Evolutionary conservation across 2,797 vertebrate genomes (phyloP).

Genomic region (Emydoidea blandingii): DNA sequence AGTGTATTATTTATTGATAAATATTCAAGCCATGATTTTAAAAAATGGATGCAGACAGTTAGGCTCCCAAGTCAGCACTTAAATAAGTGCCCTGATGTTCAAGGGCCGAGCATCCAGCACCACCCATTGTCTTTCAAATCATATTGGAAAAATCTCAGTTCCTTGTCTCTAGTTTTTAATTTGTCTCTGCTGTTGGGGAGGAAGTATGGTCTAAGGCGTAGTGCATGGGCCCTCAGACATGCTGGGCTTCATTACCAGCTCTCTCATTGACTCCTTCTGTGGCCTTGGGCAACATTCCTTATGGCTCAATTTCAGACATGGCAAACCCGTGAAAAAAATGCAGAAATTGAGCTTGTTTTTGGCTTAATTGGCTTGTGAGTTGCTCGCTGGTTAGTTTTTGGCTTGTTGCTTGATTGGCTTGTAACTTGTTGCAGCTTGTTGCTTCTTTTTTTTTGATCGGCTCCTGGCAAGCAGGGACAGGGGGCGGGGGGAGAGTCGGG

Average conservation of each 20-base stretch:
- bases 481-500: too few species aligned
- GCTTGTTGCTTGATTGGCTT: too few species aligned
- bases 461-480: too few species aligned
- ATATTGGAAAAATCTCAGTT: neutral
- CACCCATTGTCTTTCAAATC: neutral
- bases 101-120: too few species aligned
- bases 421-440: too few species aligned
- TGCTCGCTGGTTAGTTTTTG: too few species aligned
- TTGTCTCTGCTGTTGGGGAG: neutral
- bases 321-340: too few species aligned
- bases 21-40: neutral
- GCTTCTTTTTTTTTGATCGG: too few species aligned
- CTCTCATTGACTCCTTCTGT: neutral
- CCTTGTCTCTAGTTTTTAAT: neutral
- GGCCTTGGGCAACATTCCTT: neutral
- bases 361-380: too few species aligned
- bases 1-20: neutral
- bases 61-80: neutral
- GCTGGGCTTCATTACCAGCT: neutral
- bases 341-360: too few species aligned
- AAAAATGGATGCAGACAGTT: neutral
- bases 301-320: neutral
- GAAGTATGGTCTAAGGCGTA: neutral
- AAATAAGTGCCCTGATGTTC: neutral
- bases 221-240: neutral